Conservation (phyloP, 2,888 invertebrate genomes). For the Tridacna crocea region DNA sequence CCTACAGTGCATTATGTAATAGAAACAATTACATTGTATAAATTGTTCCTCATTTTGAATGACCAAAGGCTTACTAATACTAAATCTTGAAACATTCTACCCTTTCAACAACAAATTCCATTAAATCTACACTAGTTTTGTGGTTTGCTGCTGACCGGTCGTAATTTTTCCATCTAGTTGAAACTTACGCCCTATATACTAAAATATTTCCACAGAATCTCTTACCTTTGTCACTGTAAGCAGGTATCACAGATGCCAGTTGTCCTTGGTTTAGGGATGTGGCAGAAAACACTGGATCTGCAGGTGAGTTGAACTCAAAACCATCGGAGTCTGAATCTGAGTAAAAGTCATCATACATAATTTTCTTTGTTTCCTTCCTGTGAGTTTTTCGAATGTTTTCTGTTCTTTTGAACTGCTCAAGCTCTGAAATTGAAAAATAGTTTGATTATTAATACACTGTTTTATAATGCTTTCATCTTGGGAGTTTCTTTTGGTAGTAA, state of each 20-base stretch:
- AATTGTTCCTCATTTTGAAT: no score
- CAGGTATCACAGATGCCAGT: not conserved
- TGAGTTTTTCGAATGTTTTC: not conserved
- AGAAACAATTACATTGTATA: no score
- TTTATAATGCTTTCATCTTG: not conserved
- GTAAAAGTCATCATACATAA: constrained; percentile 55
- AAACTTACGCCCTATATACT: no score
- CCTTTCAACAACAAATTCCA: no score
- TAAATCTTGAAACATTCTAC: no score
- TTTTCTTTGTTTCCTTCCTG: not conserved
- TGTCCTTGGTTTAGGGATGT: not conserved
- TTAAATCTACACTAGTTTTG: no score
- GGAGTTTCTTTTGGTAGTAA: not conserved
- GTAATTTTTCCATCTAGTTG: no score
- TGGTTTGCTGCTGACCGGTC: no score
- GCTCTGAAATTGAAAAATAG: constrained; percentile 17
- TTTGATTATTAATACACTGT: not conserved
- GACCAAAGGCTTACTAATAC: no score
- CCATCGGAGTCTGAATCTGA: constrained; percentile 58
- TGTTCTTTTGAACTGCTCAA: constrained; percentile 2
- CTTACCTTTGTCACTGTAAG: not conserved
- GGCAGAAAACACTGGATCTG: not conserved
- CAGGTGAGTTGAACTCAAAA: constrained; percentile 45
- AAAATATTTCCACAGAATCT: no score
- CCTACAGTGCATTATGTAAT: no score